phyloP scores from a whole-genome alignment of 2,113 vertebrate genomes.

The Sceloporus undulatus region DNA sequence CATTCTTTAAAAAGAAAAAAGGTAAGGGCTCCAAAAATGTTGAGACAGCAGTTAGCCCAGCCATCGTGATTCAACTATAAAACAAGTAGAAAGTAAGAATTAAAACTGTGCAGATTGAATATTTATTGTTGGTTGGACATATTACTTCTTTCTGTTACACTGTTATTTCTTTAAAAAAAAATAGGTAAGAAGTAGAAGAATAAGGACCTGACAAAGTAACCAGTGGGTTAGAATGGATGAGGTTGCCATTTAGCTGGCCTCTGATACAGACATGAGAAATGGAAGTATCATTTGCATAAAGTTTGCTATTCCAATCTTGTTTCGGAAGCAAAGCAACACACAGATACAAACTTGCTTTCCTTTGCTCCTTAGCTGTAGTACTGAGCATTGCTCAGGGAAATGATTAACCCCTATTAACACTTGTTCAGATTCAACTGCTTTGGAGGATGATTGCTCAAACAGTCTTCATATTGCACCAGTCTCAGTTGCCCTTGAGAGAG shows the following conservation, averaged over 20 bases:
- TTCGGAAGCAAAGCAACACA: background rate
- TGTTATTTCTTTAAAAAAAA: background rate
- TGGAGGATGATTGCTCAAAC: too few species aligned
- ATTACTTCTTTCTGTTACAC: slow-evolving; percentile 29
- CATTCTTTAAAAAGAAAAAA: slow-evolving; percentile 47
- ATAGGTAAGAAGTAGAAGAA: background rate
- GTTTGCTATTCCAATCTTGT: background rate
- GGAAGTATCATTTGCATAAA: background rate
- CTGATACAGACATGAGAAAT: background rate
- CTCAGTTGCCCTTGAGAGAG: too few species aligned
- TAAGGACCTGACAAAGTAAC: background rate
- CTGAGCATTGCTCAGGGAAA: too few species aligned
- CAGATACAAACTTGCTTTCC: background rate
- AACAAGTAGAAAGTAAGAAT: slow-evolving; percentile 24
- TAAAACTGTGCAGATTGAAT: slow-evolving; percentile 54
- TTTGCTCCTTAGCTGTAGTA: background rate
- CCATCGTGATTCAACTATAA: background rate
- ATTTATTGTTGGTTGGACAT: slow-evolving; percentile 22
- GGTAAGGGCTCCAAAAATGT: slow-evolving; percentile 32
- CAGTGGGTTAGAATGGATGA: background rate
- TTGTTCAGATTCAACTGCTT: too few species aligned
- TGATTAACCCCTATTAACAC: too few species aligned
- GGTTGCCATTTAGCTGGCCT: background rate
- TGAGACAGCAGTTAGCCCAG: background rate
- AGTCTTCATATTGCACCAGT: too few species aligned